Conservation (phyloP, 2,113 vertebrate genomes). For the Vombatus ursinus region DNA sequence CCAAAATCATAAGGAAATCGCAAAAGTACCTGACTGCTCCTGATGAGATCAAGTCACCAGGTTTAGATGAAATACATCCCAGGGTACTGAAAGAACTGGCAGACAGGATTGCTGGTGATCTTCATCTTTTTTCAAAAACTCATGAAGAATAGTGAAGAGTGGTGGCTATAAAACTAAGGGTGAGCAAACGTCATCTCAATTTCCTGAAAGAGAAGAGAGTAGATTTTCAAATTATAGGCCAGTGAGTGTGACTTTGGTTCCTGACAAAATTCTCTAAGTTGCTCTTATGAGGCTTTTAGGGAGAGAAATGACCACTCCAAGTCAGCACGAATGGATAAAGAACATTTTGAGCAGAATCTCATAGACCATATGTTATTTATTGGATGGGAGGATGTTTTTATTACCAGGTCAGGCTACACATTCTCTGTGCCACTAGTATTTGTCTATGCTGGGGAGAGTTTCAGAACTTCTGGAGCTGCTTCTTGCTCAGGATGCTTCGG, state of each 20-base stretch:
- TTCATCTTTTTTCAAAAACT: neutral
- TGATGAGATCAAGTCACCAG: neutral
- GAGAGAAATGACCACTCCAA: neutral
- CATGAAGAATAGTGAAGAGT: neutral
- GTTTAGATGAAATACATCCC: neutral
- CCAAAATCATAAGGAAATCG: neutral
- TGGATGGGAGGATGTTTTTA: neutral
- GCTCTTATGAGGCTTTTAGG: neutral
- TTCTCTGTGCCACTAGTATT: neutral
- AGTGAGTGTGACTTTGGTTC: neutral
- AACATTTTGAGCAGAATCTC: neutral
- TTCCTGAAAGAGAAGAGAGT: neutral
- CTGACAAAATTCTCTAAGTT: neutral
- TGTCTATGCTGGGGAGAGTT: neutral
- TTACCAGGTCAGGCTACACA: neutral
- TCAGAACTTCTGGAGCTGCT: neutral
- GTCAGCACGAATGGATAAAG: neutral
- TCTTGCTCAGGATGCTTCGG: neutral
- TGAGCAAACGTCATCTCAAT: neutral
- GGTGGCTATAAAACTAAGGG: neutral
- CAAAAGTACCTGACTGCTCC: neutral
- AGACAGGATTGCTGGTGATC: neutral
- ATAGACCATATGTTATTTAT: neutral
- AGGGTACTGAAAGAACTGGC: neutral
- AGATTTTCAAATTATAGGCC: neutral